These are phyloP conservation scores for Micrasema longulum DNA, from an alignment of 1,140 invertebrate genomes.

Conservation along the genomic window DNA sequence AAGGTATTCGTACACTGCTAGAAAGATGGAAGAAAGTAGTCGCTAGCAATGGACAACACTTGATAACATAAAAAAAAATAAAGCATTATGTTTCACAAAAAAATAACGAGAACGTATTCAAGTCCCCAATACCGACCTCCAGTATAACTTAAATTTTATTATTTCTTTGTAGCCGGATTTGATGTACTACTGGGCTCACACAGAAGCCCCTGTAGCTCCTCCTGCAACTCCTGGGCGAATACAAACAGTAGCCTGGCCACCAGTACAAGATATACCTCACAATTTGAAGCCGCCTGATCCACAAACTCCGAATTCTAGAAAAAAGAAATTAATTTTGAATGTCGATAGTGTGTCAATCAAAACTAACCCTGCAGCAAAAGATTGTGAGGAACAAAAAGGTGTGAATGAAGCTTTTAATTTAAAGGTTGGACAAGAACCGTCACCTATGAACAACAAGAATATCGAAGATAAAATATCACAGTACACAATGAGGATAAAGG, in stretches of 20 bases:
- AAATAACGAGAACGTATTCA: too few species aligned
- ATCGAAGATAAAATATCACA: slow-evolving; percentile 34
- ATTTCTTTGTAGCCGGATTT: slow-evolving; percentile 88
- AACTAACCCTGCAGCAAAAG: slow-evolving; percentile 20
- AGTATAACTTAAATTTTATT: too few species aligned
- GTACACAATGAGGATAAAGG: slow-evolving; percentile 53
- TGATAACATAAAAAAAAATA: too few species aligned
- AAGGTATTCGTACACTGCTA: too few species aligned
- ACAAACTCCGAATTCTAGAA: slow-evolving; percentile 50
- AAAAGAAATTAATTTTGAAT: slow-evolving; percentile 43
- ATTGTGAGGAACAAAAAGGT: slow-evolving; percentile 58
- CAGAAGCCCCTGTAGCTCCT: slow-evolving; percentile 75
- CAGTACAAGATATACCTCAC: slow-evolving; percentile 50
- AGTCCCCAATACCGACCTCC: too few species aligned
- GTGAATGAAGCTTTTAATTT: slow-evolving; percentile 62
- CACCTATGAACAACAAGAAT: slow-evolving; percentile 40
- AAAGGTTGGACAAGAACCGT: slow-evolving; percentile 58
- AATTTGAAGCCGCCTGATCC: slow-evolving; percentile 54
- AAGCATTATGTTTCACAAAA: too few species aligned
- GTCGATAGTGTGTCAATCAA: slow-evolving; percentile 32
- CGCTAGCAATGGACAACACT: too few species aligned
- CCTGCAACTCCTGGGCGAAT: slow-evolving; percentile 76
- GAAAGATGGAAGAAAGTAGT: too few species aligned
- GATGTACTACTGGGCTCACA: slow-evolving; percentile 91
- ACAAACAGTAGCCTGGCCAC: slow-evolving; percentile 63